Percentiles rank a stretch among this genome's conserved stretches.
These are phyloP conservation scores for Drosophila phalerata DNA, from an alignment of 2,888 invertebrate species.

Conservation along the genomic window DNA sequence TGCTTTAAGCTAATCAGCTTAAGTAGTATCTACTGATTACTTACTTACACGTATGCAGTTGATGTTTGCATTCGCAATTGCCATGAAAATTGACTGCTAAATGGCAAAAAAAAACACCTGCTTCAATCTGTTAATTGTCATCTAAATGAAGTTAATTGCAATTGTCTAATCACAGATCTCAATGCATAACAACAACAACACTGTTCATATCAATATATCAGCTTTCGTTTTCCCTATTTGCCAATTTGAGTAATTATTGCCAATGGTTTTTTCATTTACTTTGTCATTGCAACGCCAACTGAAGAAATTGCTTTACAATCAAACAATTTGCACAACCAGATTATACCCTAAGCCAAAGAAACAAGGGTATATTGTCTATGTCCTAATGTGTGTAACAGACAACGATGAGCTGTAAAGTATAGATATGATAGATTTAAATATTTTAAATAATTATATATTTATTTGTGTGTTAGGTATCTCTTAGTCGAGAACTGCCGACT, in stretches of 20 bases:
- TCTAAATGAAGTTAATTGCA: conserved; percentile 55
- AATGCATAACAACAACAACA: not conserved
- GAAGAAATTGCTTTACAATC: conserved; percentile 40
- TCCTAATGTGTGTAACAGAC: not conserved
- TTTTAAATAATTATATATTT: no score
- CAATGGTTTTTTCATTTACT: conserved; percentile 24
- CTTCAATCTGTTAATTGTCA: conserved; percentile 56
- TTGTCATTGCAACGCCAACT: conserved; percentile 55
- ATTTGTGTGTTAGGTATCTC: not conserved
- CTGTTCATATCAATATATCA: conserved; percentile 15
- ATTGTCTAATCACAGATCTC: conserved; percentile 36
- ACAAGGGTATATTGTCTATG: not conserved
- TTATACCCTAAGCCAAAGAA: conserved; percentile 11
- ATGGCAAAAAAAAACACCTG: conserved; percentile 10
- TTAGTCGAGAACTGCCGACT: not conserved
- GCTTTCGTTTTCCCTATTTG: conserved; percentile 51
- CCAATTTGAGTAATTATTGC: conserved; percentile 61
- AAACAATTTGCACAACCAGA: conserved; percentile 28
- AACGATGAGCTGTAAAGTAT: not conserved
- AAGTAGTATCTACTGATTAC: conserved; percentile 24
- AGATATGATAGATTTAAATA: not conserved
- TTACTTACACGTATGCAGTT: conserved; percentile 9
- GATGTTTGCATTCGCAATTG: conserved; percentile 11
- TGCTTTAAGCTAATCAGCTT: conserved; percentile 12
- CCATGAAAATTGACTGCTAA: conserved; percentile 3